phyloP scores from a whole-genome alignment of 2,797 vertebrate genomes.

The Sebastes vulpes region DNA sequence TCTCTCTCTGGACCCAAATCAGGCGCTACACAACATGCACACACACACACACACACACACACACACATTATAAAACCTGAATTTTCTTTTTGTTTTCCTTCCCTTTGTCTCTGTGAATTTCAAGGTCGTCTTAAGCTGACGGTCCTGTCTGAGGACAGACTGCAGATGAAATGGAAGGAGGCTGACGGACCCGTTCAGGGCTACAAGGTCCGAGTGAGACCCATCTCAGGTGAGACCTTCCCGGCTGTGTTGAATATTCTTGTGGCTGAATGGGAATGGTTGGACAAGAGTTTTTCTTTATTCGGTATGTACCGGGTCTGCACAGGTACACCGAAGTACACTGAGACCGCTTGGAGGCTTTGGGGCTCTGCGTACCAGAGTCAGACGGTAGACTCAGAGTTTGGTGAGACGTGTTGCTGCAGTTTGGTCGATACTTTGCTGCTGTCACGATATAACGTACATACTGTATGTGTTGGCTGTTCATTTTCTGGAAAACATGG shows the following conservation, averaged over 20 bases:
- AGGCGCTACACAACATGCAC: neutral
- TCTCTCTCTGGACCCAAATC: slow-evolving; percentile 21
- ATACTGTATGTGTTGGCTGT: neutral
- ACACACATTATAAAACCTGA: neutral
- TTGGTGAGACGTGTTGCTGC: neutral
- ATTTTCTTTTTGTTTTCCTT: neutral
- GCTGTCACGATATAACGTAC: neutral
- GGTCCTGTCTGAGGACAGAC: slow-evolving; percentile 91
- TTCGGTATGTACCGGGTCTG: neutral
- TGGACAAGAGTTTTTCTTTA: neutral
- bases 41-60: neutral
- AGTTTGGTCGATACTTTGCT: neutral
- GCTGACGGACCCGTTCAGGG: slow-evolving; percentile 88
- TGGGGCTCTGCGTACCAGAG: neutral
- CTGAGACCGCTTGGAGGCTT: neutral
- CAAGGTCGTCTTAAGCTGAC: slow-evolving; percentile 88
- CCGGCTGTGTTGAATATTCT: neutral
- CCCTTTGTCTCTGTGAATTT: neutral
- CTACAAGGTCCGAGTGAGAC: slow-evolving; percentile 93
- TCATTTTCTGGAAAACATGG: neutral
- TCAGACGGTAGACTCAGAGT: neutral
- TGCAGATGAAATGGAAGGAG: slow-evolving; percentile 97
- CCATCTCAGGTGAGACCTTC: slow-evolving; percentile 89
- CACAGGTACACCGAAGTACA: neutral
- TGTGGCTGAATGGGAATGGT: neutral